A percentile compares a stretch with the other conserved stretches of the same genome.
Evolutionary conservation across 2,797 vertebrate genomes (phyloP).

Genomic region (Danio albolineatus): DNA sequence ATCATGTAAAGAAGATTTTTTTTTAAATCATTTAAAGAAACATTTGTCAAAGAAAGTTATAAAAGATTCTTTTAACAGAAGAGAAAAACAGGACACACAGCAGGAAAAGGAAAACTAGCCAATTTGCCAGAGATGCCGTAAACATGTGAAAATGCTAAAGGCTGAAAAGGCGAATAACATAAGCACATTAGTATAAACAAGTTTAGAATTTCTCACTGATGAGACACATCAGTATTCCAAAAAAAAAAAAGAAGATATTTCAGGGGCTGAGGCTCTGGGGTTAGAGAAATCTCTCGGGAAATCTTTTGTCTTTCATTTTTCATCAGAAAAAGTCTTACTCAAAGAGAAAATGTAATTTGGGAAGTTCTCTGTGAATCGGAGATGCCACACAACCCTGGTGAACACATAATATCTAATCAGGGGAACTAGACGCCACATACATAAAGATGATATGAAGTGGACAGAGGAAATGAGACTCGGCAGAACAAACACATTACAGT

Average conservation of each 20-base stretch:
- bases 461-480: conserved; percentile 22
- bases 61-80: neutral
- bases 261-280: neutral
- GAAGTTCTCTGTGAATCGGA: conserved; percentile 20
- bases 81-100: neutral
- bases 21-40: neutral
- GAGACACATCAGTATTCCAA: neutral
- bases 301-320: conserved; percentile 30
- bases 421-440: conserved; percentile 14
- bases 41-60: neutral
- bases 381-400: neutral
- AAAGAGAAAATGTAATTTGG: conserved; percentile 29
- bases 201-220: neutral
- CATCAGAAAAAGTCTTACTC: conserved; percentile 30
- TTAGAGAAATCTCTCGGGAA: conserved; percentile 13
- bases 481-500: conserved; percentile 42
- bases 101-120: neutral
- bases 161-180: conserved; percentile 8
- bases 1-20: neutral
- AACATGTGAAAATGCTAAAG: conserved; percentile 8
- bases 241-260: neutral
- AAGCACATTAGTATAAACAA: conserved; percentile 20
- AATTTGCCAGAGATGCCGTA: conserved; percentile 5
- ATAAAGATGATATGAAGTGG: conserved; percentile 49
- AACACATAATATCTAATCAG: conserved; percentile 18